Conservation (phyloP, 2,797 vertebrate species). For the Anas acuta region DNA sequence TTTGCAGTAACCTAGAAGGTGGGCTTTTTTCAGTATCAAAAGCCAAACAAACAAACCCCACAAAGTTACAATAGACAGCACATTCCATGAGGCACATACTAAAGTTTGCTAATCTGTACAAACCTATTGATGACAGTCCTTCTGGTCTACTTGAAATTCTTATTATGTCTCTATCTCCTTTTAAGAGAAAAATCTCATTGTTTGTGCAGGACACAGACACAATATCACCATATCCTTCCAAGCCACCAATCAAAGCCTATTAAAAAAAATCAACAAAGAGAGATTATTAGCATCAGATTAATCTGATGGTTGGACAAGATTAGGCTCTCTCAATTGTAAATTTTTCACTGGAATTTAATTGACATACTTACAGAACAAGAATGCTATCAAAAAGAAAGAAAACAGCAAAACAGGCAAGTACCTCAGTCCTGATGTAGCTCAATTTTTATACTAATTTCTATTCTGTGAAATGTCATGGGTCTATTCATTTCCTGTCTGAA, state of each 20-base stretch:
- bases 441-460: background rate
- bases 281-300: background rate
- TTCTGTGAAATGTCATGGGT: background rate
- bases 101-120: slow-evolving; percentile 57
- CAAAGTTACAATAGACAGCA: background rate
- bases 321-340: background rate
- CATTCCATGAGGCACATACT: background rate
- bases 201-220: slow-evolving; percentile 94
- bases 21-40: background rate
- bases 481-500: background rate
- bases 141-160: slow-evolving; percentile 91
- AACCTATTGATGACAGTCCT: slow-evolving; percentile 84
- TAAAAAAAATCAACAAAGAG: slow-evolving; percentile 27
- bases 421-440: background rate
- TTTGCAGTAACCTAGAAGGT: background rate
- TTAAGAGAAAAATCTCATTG: slow-evolving; percentile 95
- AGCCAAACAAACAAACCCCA: background rate
- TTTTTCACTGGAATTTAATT: background rate
- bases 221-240: slow-evolving; percentile 94
- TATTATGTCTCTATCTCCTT: slow-evolving; percentile 94
- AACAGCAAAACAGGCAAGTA: background rate
- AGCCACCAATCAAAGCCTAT: slow-evolving; percentile 89
- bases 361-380: background rate
- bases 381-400: background rate
- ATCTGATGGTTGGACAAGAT: background rate